These are phyloP conservation scores for Priocnemis perturbator DNA, from an alignment of 2,888 invertebrate species.

Conservation along the genomic window DNA sequence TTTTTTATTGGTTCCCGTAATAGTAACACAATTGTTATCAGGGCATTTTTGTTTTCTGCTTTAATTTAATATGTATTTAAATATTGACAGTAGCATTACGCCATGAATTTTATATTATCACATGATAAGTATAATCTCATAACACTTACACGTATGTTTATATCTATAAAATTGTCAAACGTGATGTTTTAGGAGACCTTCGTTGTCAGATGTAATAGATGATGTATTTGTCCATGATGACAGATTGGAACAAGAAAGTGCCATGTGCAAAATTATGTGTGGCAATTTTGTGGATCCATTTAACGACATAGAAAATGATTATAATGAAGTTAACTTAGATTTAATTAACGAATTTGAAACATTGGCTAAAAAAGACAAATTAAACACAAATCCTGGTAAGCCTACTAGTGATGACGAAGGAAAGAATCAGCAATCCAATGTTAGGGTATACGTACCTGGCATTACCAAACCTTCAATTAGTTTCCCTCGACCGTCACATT, in stretches of 20 bases:
- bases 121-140: too few species aligned
- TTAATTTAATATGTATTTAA: too few species aligned
- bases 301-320: constrained; percentile 51
- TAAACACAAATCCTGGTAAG: too few species aligned
- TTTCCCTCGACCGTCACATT: constrained; percentile 49
- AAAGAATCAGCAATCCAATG: background rate
- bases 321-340: constrained; percentile 31
- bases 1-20: too few species aligned
- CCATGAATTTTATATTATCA: constrained; percentile 6
- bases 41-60: too few species aligned
- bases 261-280: constrained; percentile 60
- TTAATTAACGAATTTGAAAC: constrained; percentile 21
- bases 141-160: too few species aligned
- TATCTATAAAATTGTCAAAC: background rate
- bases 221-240: constrained; percentile 58
- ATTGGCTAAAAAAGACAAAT: background rate
- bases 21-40: too few species aligned
- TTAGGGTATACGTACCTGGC: constrained; percentile 54
- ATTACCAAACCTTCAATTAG: constrained; percentile 38
- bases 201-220: constrained; percentile 65
- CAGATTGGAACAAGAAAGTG: constrained; percentile 62
- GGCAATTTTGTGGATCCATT: constrained; percentile 64
- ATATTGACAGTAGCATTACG: too few species aligned
- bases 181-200: constrained; percentile 55
- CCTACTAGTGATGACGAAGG: background rate